Evolutionary conservation across 1,140 invertebrate genomes (phyloP), one percentile per base, ranked within the genome.

Genomic region (Drosophila kanapiae): DNA sequence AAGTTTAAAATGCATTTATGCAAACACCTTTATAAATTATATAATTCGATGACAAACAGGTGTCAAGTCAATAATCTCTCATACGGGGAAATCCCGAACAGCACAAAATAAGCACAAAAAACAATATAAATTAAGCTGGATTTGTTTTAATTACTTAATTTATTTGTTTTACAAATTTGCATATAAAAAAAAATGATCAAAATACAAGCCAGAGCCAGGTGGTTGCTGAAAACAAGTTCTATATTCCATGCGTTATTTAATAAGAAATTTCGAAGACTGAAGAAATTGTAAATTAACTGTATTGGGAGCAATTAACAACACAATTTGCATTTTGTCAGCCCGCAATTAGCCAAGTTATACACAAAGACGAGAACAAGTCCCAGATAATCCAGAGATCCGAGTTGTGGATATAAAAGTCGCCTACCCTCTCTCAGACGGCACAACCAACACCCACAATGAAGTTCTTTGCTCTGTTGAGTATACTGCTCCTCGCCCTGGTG

Each of bases 331-430:
- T 67, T 42, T 56, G 53, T 38, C 18, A 10, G 51, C n/a, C 10
- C 3, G 18, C 31, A 48, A 16, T 37, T 58, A 42, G 29, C 18
- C 16, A 37, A 49, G 6, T 11, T 14, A 18, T 53, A 62, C 31
- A 63, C 16, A 60, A 57, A 42, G 4, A 18, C 23, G 6, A 31
- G 43, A 77, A 67, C 49, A 33, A 23, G 10, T 38, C 29, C 31
- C 53, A n/a, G 18, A 33, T 18, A 13, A 71, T 18, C 14, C 11
- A 13, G n/a, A 47, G 35, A n/a, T 33, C 23, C n/a, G 13, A 53
- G n/a, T n/a, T 38, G 40, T 27, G 13, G 35, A 33, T 80, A 80
- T 80, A 80, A 75, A 80, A 80, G 78, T 14, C 35, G 8, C 37
- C 47, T n/a, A 11, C 10, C 14, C 6, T 45, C 16, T n/a, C 14